These are phyloP conservation scores for Phaonia tiefii DNA, from an alignment of 2,888 invertebrate species.

Conservation along the genomic window DNA sequence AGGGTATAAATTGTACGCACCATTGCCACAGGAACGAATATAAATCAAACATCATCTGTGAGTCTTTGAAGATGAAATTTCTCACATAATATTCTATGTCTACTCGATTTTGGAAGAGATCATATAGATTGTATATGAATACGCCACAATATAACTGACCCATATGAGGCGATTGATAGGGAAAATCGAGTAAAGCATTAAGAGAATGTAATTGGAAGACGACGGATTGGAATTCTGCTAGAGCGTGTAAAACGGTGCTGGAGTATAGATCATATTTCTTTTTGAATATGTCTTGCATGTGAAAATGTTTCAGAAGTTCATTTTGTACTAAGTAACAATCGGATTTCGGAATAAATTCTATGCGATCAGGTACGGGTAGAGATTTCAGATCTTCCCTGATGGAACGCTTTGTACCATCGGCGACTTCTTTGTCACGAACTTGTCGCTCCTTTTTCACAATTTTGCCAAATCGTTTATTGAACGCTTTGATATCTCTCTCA, in stretches of 20 bases:
- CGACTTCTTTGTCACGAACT: conserved; percentile 71
- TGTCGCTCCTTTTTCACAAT: conserved; percentile 74
- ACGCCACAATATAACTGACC: conserved; percentile 88
- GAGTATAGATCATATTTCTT: conserved; percentile 78
- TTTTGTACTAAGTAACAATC: conserved; percentile 78
- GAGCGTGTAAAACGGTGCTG: conserved; percentile 76
- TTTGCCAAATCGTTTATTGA: conserved; percentile 76
- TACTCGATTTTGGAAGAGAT: conserved; percentile 83
- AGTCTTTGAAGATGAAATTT: conserved; percentile 80
- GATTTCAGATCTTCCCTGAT: conserved; percentile 69
- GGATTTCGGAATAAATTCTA: conserved; percentile 74
- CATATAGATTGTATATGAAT: conserved; percentile 87
- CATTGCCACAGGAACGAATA: conserved; percentile 76
- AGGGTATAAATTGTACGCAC: conserved; percentile 75
- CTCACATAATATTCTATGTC: conserved; percentile 83
- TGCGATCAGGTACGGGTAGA: conserved; percentile 72
- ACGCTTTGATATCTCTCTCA: conserved; percentile 75
- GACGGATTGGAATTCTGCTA: conserved; percentile 79
- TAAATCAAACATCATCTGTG: conserved; percentile 77
- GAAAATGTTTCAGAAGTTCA: conserved; percentile 76
- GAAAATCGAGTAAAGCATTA: conserved; percentile 84
- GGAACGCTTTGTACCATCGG: conserved; percentile 70
- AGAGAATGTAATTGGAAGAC: conserved; percentile 80
- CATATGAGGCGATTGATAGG: conserved; percentile 83
- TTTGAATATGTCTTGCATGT: conserved; percentile 78